Conservation (phyloP, 1,140 invertebrate species). For the Listronotus bonariensis region DNA sequence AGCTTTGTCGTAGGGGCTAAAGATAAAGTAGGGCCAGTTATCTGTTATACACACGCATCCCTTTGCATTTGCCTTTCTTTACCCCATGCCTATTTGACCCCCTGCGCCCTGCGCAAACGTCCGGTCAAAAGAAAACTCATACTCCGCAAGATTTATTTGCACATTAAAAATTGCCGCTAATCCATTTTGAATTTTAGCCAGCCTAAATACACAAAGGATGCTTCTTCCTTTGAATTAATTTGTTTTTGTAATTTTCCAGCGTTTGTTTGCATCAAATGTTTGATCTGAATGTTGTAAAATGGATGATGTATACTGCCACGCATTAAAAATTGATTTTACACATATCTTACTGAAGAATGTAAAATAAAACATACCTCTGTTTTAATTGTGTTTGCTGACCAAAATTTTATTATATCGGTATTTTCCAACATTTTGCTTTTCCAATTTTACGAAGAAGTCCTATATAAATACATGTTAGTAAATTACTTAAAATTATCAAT, state of each 20-base stretch:
- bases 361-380: slow-evolving; percentile 1
- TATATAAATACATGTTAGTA: no score
- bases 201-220: slow-evolving; percentile 38
- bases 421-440: no score
- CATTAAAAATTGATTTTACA: slow-evolving; percentile 16
- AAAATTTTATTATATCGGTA: no score
- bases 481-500: no score
- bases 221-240: slow-evolving; percentile 38
- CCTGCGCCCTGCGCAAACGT: slow-evolving; percentile 9
- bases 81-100: slow-evolving; percentile 18
- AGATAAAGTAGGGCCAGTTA: slow-evolving; percentile 38
- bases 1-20: slow-evolving; percentile 21
- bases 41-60: slow-evolving; percentile 33
- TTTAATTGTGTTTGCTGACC: no score
- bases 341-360: slow-evolving; percentile 12
- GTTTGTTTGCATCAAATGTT: slow-evolving; percentile 33
- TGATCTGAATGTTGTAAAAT: slow-evolving; percentile 31
- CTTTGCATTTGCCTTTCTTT: slow-evolving; percentile 36
- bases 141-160: slow-evolving; percentile 39
- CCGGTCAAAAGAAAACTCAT: slow-evolving; percentile 34
- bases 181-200: slow-evolving; percentile 38
- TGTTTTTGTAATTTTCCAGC: slow-evolving; percentile 36
- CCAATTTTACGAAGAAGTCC: no score
- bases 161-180: slow-evolving; percentile 40
- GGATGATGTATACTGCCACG: slow-evolving; percentile 12